Evolutionary conservation across 2,113 vertebrate genomes (phyloP).

Genomic region (Melanostigma gelatinosum): DNA sequence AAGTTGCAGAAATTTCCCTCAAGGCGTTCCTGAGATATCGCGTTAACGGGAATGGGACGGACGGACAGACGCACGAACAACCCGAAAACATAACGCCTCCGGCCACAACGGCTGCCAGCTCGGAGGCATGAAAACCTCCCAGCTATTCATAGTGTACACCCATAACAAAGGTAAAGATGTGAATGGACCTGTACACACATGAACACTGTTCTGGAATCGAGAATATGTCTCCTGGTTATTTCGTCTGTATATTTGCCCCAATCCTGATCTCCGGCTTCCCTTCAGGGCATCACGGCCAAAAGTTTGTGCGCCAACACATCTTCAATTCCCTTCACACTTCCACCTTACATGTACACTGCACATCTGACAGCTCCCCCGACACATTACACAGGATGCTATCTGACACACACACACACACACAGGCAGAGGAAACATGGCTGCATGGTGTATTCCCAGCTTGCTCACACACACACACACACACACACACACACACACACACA

Average conservation of each 20-base stretch:
- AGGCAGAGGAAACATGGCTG: not conserved
- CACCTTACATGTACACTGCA: constrained; percentile 21
- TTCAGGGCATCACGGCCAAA: constrained; percentile 15
- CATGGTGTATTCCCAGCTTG: constrained; percentile 17
- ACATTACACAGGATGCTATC: constrained; percentile 19
- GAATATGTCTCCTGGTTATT: not conserved
- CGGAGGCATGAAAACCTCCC: not conserved
- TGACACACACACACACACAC: constrained; percentile 7
- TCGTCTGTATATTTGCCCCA: no score
- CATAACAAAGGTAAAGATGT: no score
- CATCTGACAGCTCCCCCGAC: constrained; percentile 47
- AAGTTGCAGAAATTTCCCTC: not conserved
- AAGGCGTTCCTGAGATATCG: not conserved
- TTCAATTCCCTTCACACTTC: constrained; percentile 32
- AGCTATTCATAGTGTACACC: not conserved
- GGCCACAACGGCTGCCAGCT: not conserved
- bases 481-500: constrained; percentile 11
- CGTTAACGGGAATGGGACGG: not conserved
- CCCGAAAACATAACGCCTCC: not conserved
- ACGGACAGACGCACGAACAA: not conserved
- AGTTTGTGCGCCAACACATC: constrained; percentile 5
- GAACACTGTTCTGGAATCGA: not conserved
- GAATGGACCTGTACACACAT: not conserved
- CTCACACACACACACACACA: constrained; percentile 10
- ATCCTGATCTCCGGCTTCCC: not conserved